Conservation (phyloP, 2,888 invertebrate species). For the Aricia artaxerxes region DNA sequence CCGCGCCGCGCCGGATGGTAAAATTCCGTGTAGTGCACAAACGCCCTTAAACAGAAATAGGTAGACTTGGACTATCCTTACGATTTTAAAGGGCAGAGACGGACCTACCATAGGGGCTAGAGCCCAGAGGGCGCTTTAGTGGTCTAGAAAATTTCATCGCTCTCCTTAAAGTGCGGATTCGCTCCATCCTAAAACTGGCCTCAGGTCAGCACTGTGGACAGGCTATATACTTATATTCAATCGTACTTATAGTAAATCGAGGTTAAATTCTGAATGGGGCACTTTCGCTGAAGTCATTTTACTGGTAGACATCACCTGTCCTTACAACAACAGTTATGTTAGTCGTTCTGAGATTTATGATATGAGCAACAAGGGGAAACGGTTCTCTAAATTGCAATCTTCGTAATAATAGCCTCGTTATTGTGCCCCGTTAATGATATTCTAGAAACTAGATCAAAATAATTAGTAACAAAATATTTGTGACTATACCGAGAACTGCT, state of each 20-base stretch:
- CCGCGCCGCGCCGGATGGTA: too few species aligned
- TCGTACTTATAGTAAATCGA: background rate
- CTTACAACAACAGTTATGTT: background rate
- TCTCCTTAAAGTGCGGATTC: too few species aligned
- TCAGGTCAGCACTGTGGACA: too few species aligned
- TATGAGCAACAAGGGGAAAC: slow-evolving; percentile 11
- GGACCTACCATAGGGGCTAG: too few species aligned
- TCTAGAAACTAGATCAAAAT: background rate
- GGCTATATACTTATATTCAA: background rate
- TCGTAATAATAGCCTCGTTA: background rate
- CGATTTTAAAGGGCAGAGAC: too few species aligned
- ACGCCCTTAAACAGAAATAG: too few species aligned
- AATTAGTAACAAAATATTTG: background rate
- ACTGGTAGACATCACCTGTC: background rate
- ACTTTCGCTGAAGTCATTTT: background rate
- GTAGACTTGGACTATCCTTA: too few species aligned
- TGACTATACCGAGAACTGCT: background rate
- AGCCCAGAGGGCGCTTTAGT: too few species aligned
- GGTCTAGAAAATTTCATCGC: too few species aligned
- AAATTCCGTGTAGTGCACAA: too few species aligned
- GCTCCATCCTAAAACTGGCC: too few species aligned
- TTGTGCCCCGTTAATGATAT: background rate
- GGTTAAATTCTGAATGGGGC: background rate
- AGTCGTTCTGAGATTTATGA: slow-evolving; percentile 18
- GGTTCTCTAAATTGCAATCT: slow-evolving; percentile 4